Evolutionary conservation across 2,797 vertebrate species (phyloP), one percentile per base, ranked within the genome.

Genomic region (Brotogeris chrysoptera): DNA sequence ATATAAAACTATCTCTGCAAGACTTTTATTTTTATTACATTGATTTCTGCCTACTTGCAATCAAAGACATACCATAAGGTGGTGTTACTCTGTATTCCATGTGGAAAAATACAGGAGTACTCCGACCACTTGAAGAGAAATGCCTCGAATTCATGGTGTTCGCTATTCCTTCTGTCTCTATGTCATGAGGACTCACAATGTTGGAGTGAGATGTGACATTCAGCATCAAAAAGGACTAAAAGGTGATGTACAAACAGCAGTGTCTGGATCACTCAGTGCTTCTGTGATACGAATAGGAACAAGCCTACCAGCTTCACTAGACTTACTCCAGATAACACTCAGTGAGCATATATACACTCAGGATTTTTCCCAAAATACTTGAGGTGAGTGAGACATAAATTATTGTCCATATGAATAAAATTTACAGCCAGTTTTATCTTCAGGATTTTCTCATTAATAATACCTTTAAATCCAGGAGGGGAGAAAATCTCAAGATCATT

Each of bases 1-100:
- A 94, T 92, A 93, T 73, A 95, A 95, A 97, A 96, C 70, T 91
- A 96, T 63, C 71, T 95, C 43, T 87, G n/a, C 2, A 25, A 80
- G 76, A 90, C 84, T 97, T 97, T 96, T 95, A 91, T 96, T 97
- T 96, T 96, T 92, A 81, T 87, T 94, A 80, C 86, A 93, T 39
- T 92, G 92, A 96, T 93, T 96, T 96, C 88, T 96, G 80, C 89
- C 55, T 92, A 49, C 78, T 93, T 96, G 76, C 44, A 88, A 32
- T 86, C 53, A 81, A 66, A 95, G 64, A 61, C 34, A 12, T 69
- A 87, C 41, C 41, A 64, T 11, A 1, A 88, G 86, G 46, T 60
- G 71, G 20, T 71, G 34, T 72, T 80, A 68, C 49, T 71, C 68
- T 63, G 21, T 61, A 66, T 93, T 34, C 64, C 69, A 30, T 27